A percentile compares a stretch with the other conserved stretches of the same genome.
Evolutionary conservation across 2,797 vertebrate species (phyloP).

Genomic region (Orientallactaga sibirica): DNA sequence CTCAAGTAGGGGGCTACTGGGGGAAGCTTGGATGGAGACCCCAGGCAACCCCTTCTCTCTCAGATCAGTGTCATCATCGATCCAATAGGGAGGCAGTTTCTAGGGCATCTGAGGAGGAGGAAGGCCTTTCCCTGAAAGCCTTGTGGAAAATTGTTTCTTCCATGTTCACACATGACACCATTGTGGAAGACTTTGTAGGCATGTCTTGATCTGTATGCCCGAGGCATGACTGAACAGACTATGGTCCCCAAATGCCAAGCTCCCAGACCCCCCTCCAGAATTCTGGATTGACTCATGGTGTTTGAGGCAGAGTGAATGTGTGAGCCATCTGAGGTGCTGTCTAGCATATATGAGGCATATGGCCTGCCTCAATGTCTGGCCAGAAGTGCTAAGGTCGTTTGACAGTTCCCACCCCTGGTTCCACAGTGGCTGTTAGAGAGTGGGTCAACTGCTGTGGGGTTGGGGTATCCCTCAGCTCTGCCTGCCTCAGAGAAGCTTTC

Average conservation of each 20-base stretch:
- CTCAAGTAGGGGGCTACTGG: not conserved
- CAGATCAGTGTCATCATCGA: not conserved
- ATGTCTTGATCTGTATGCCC: not conserved
- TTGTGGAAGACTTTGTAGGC: not conserved
- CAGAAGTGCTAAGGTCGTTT: not conserved
- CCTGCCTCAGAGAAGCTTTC: not conserved
- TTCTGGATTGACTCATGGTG: not conserved
- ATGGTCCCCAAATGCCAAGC: rapidly evolving
- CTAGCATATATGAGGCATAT: rapidly evolving
- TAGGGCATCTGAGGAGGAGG: not conserved
- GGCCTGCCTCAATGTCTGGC: rapidly evolving
- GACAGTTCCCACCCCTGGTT: not conserved
- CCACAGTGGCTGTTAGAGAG: not conserved
- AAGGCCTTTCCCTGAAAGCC: not conserved
- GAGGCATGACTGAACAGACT: not conserved
- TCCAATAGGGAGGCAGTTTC: not conserved
- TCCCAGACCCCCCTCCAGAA: not conserved
- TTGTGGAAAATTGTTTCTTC: not conserved
- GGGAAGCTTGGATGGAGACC: too few species aligned
- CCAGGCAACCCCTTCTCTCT: not conserved
- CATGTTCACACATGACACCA: rapidly evolving
- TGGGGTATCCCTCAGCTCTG: not conserved
- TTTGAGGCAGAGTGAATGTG: not conserved
- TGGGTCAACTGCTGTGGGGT: rapidly evolving
- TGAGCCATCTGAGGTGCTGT: not conserved